Evolutionary conservation across 2,113 vertebrate species (phyloP).

Genomic region (Suncus etruscus): DNA sequence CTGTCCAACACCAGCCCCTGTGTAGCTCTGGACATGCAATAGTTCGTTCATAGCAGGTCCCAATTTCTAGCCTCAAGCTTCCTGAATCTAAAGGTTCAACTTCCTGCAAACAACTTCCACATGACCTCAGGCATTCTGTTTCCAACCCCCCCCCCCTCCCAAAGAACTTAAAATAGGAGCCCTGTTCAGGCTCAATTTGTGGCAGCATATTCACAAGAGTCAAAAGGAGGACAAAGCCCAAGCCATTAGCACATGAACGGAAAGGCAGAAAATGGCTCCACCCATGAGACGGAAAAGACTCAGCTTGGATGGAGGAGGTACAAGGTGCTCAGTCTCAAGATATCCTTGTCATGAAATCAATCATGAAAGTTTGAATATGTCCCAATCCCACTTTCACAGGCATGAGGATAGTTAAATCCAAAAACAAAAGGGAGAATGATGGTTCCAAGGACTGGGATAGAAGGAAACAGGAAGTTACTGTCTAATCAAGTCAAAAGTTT

Average conservation of each 20-base stretch:
- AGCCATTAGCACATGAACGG: background rate
- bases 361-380: background rate
- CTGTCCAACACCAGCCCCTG: background rate
- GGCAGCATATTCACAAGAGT: background rate
- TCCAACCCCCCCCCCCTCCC: background rate
- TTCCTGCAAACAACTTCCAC: slow-evolving; percentile 9
- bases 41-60: slow-evolving; percentile 20
- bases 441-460: too few relatives aligned
- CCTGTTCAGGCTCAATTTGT: background rate
- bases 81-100: slow-evolving; percentile 39
- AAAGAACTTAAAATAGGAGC: slow-evolving; percentile 15
- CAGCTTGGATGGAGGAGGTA: too few relatives aligned
- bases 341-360: background rate
- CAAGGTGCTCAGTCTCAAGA: background rate
- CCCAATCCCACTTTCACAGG: background rate
- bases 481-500: background rate
- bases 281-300: background rate
- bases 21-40: background rate
- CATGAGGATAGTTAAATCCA: background rate
- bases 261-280: background rate
- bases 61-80: background rate
- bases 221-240: background rate
- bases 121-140: background rate
- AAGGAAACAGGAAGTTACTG: background rate
- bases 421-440: background rate